A percentile compares a stretch with the other conserved stretches of the same genome.
Evolutionary conservation across 2,797 vertebrate species (phyloP).

Genomic region (Gorsachius magnificus): DNA sequence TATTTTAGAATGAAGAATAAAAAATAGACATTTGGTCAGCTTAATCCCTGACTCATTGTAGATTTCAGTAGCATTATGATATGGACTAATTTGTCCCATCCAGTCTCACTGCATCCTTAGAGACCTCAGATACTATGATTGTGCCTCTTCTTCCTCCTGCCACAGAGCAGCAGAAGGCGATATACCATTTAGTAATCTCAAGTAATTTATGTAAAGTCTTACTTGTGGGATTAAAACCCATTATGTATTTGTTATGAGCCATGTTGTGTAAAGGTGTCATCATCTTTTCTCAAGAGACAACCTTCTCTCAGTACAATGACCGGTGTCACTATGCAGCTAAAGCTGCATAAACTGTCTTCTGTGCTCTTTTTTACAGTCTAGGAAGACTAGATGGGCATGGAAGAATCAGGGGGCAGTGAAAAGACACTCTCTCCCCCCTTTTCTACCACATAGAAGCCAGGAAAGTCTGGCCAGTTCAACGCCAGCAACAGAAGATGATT

Average conservation of each 20-base stretch:
- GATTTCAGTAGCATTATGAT: not conserved
- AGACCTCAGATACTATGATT: not conserved
- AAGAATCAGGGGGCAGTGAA: not conserved
- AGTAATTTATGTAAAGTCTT: not conserved
- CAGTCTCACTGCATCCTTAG: not conserved
- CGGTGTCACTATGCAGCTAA: not conserved
- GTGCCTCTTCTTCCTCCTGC: not conserved
- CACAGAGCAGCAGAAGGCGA: not conserved
- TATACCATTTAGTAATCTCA: not conserved
- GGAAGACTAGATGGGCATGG: not conserved
- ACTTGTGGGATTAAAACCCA: not conserved
- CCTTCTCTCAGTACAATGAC: not conserved
- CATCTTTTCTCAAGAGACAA: not conserved
- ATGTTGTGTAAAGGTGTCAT: not conserved
- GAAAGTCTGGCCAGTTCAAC: not conserved
- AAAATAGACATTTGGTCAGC: not conserved
- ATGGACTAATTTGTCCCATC: not conserved
- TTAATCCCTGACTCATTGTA: not conserved
- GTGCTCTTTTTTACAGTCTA: not conserved
- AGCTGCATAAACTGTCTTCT: not conserved
- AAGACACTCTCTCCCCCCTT: not conserved
- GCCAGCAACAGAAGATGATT: not conserved
- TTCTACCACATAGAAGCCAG: not conserved
- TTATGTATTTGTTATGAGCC: not conserved
- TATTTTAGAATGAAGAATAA: not conserved